Evolutionary conservation across 1,140 invertebrate species (phyloP).

Genomic region (Triops cancriformis): DNA sequence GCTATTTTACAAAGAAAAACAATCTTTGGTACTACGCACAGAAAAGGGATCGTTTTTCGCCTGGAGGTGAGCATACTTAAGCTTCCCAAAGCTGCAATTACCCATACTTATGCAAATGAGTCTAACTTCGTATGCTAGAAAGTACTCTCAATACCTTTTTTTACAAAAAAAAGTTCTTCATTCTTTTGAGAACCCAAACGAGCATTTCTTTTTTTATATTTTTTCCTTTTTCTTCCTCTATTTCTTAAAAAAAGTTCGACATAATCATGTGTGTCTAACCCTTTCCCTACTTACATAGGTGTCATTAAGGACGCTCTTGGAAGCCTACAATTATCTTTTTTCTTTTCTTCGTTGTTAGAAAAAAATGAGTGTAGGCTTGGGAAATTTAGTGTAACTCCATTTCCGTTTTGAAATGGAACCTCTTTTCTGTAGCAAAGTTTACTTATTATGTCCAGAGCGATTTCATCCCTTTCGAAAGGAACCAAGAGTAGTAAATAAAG

Average conservation of each 20-base stretch:
- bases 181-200: not conserved
- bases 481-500: no score
- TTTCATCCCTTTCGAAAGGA: no score
- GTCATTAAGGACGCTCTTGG: not conserved
- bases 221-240: no score
- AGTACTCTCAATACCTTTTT: not conserved
- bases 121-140: not conserved
- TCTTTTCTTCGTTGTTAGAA: not conserved
- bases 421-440: no score
- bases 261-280: not conserved
- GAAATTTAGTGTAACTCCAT: not conserved
- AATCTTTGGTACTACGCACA: no score
- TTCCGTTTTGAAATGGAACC: not conserved
- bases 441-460: no score
- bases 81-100: not conserved
- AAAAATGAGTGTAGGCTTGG: not conserved
- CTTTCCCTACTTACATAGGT: not conserved
- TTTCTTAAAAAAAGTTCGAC: not conserved
- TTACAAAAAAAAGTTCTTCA: not conserved
- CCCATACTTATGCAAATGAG: constrained; percentile 6
- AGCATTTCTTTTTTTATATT: not conserved
- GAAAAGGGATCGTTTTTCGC: not conserved
- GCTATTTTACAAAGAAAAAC: no score
- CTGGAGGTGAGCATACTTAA: not conserved
- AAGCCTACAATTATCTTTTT: constrained; percentile 6